Base-by-base conservation (phyloP, 2,113 vertebrate genomes). In the Choloepus hoffmanni region DNA sequence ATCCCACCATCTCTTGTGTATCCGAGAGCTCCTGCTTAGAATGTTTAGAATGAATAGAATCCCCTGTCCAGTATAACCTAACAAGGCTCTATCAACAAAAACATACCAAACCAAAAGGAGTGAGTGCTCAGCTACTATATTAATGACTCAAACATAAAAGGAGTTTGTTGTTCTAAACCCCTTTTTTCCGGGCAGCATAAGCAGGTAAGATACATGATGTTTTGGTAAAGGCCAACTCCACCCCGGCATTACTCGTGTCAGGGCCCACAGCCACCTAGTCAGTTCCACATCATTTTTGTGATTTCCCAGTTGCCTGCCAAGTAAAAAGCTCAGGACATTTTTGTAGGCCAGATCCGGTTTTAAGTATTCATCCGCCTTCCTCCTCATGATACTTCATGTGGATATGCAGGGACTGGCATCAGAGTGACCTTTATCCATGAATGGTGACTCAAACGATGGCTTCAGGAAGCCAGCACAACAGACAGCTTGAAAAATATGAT, bases 81-180 rank as follows among this genome's bases (percentile, higher is more conserved):
- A 43, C 55, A 92, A 73, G 0, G 1, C 0, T 43, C 1, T 73
- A 18, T 23, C 0, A 2, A 24, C 19, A 74, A 79, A 88, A 23
- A 45, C 36, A 85, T 2, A 30, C 23, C 4, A 65, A n/a, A 78
- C 26, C 0, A 30, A 50, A 78, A 67, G 19, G 19, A 70, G 7
- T 81, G 77, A 65, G 85, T 65, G 43, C 18, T 12, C 72, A 77
- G 43, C 28, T 88, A 92, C 74, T 88, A 30, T 94, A 97, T 90
- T 53, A 91, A 45, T 63, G 48, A 10, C 0, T 62, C 8, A 73
- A 50, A 70, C 24, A 60, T 30, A 58, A 19, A 13, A 89, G 8
- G 12, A 58, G 33, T 33, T 21, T 24, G 36, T 82, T 86, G 9
- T 40, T 83, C 14, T 72, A 53, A 45, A 45, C 3, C 14, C 43